These are phyloP conservation scores for Galeopsomyia nigrocyanea DNA, from an alignment of 2,888 invertebrate species.

Conservation along the genomic window DNA sequence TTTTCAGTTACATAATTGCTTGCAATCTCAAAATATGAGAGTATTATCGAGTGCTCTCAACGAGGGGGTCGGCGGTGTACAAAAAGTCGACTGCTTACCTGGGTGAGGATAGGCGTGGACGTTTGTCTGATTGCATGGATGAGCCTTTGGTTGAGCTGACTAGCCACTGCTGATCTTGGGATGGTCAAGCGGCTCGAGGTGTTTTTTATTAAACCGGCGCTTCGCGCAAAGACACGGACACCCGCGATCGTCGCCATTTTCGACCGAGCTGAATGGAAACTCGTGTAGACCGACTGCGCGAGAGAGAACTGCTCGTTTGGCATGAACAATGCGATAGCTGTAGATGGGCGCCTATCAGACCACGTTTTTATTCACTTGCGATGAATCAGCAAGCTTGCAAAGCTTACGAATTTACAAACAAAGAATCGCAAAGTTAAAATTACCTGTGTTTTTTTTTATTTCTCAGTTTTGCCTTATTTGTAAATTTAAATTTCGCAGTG, in stretches of 20 bases:
- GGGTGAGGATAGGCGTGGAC: conserved; percentile 46
- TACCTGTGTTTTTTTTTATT: no score
- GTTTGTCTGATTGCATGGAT: conserved; percentile 52
- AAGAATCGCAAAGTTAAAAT: no score
- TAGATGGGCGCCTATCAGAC: no score
- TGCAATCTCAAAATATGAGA: conserved; percentile 29
- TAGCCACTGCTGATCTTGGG: conserved; percentile 42
- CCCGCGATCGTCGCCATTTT: conserved; percentile 65
- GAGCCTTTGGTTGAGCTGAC: conserved; percentile 51
- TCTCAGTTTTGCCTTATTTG: no score
- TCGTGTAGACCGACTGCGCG: conserved; percentile 16
- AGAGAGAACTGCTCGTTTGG: conserved; percentile 10
- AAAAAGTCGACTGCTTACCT: conserved; percentile 54
- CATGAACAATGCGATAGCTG: background rate
- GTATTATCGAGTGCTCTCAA: background rate
- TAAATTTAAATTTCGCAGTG: no score
- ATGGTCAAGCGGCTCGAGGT: conserved; percentile 51
- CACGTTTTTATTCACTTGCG: no score
- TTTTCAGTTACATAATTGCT: conserved; percentile 56
- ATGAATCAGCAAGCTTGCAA: no score
- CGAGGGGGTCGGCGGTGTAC: background rate
- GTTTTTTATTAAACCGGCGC: conserved; percentile 58
- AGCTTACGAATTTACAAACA: no score
- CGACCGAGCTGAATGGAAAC: conserved; percentile 32
- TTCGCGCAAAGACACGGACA: conserved; percentile 60